These are phyloP conservation scores for Ichneumoninae sp. DNA, from an alignment of 2,888 invertebrate genomes.

Conservation along the genomic window DNA sequence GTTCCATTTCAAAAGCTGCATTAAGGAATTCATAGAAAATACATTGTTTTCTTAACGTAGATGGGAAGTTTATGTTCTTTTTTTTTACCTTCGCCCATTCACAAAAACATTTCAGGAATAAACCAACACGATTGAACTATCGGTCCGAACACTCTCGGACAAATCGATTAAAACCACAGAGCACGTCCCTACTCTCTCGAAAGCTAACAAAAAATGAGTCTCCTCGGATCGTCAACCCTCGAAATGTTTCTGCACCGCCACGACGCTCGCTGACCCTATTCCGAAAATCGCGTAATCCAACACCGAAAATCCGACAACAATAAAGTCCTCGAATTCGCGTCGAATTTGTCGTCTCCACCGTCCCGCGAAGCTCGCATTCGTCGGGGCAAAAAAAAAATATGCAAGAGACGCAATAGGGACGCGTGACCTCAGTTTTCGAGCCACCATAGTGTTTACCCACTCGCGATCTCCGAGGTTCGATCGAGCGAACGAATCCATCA, in stretches of 20 bases:
- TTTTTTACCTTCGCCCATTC: neutral
- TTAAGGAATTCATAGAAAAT: constrained; percentile 54
- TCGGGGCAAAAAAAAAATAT: neutral
- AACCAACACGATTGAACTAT: neutral
- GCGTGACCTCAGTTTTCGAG: constrained; percentile 73
- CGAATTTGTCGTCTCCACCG: neutral
- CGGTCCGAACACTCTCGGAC: neutral
- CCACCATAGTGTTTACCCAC: constrained; percentile 71
- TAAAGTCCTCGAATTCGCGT: neutral
- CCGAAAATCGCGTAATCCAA: neutral
- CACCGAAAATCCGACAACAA: neutral
- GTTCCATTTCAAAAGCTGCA: constrained; percentile 3
- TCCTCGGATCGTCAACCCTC: neutral
- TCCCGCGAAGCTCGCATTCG: neutral
- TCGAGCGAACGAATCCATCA: neutral
- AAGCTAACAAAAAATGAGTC: neutral
- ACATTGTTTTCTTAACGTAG: neutral
- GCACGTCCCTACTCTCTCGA: neutral
- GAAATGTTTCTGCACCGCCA: neutral
- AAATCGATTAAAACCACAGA: neutral
- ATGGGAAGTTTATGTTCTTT: neutral
- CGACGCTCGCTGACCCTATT: neutral
- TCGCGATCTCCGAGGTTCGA: constrained; percentile 8
- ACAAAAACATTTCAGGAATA: neutral
- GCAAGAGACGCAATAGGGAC: constrained; percentile 51